Evolutionary conservation across 2,888 invertebrate genomes (phyloP).

Genomic region (Eustalomyia histrio): DNA sequence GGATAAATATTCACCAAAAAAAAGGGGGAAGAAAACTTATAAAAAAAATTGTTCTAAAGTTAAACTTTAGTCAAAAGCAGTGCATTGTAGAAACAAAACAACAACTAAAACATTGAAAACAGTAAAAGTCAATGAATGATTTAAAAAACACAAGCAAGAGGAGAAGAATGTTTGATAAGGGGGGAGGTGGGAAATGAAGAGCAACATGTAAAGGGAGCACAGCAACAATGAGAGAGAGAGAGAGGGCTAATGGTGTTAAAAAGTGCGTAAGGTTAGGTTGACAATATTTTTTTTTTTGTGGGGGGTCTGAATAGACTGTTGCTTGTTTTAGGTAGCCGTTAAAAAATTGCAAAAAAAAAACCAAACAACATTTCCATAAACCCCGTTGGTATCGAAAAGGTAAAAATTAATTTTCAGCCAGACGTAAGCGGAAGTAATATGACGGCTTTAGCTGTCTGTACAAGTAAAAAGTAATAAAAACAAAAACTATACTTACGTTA

Average conservation of each 20-base stretch:
- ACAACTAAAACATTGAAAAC: conserved; percentile 21
- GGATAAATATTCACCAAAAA: conserved; percentile 7
- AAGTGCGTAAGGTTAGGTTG: conserved; percentile 63
- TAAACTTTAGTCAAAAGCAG: background rate
- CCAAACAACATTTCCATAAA: background rate
- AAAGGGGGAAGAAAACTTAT: conserved; percentile 1
- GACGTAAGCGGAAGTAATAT: conserved; percentile 63
- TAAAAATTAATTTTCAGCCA: conserved; percentile 19
- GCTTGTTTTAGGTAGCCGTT: conserved; percentile 5
- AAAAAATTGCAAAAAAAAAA: background rate
- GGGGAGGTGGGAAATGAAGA: conserved; percentile 15
- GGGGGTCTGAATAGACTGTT: conserved; percentile 38
- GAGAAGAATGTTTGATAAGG: conserved; percentile 4
- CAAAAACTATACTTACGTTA: background rate
- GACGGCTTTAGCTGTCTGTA: conserved; percentile 32
- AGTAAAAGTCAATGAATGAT: conserved; percentile 38
- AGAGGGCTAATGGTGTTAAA: conserved; percentile 7
- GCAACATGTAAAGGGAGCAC: background rate
- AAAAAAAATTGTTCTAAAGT: background rate
- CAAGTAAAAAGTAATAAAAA: background rate
- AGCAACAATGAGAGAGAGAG: background rate
- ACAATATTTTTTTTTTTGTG: conserved; percentile 16
- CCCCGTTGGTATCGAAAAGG: background rate
- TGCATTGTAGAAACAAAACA: background rate
- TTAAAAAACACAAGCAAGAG: background rate